These are phyloP conservation scores for Fukomys damarensis DNA, from an alignment of 2,113 vertebrate genomes.

Conservation along the genomic window DNA sequence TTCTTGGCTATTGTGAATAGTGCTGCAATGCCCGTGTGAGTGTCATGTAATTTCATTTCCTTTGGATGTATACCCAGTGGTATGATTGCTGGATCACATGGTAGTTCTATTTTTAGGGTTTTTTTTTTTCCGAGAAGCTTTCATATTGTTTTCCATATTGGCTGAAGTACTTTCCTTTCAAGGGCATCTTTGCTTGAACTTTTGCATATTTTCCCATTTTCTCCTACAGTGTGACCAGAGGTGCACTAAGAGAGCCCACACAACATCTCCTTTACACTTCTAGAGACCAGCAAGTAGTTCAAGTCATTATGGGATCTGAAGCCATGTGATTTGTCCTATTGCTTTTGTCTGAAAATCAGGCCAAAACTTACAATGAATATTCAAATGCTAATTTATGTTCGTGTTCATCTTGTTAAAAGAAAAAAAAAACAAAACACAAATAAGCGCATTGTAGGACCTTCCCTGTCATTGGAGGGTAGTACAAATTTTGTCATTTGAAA, in stretches of 20 bases:
- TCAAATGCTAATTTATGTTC: neutral
- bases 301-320: neutral
- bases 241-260: neutral
- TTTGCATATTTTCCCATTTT: slow-evolving; percentile 60
- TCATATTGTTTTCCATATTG: neutral
- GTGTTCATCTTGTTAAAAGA: neutral
- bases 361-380: neutral
- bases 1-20: neutral
- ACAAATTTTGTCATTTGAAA: neutral
- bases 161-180: neutral
- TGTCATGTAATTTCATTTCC: neutral
- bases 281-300: neutral
- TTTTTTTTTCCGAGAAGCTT: neutral
- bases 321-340: neutral
- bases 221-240: slow-evolving; percentile 35
- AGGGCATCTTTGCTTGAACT: slow-evolving; percentile 67
- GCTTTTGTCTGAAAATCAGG: neutral
- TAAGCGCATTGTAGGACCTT: neutral
- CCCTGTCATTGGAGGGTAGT: neutral
- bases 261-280: neutral
- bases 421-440: no score
- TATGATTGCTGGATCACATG: neutral
- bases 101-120: neutral
- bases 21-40: neutral
- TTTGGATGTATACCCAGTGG: neutral